Evolutionary conservation across 2,113 vertebrate genomes (phyloP), one percentile per base, ranked within the genome.

Genomic region (Willisornis vidua): DNA sequence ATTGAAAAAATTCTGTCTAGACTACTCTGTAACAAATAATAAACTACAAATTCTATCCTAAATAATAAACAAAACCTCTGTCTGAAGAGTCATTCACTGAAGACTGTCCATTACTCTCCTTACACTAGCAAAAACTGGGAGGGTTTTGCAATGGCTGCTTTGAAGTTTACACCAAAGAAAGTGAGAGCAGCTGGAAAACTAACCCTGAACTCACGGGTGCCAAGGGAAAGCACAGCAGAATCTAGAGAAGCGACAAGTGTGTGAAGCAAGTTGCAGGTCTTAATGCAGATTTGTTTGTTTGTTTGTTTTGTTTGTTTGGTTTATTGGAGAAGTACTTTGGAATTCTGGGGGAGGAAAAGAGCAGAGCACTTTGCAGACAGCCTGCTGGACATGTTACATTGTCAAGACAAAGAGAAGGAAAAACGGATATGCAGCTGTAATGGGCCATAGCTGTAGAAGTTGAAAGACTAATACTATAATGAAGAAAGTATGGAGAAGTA

Each of bases 121-220:
- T 29, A 66, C 10, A 70, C 7, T 33, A 48, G 23, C 0, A 0
- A 23, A 49, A 43, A 12, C 7, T 41, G 63, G 25, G 43, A 77
- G 14, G 12, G 18, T 33, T 91, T 94, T 79, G 29, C 39, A 57
- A 2, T 26, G 43, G 28, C 31, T 85, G 8, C 10, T 37, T 75
- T 37, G 48, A 48, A 24, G 55, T 58, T 91, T 54, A 39, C 67
- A 33, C 6, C 39, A 51, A 39, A 70, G 29, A 59, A 78, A 37
- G 33, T 48, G 65, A 81, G 67, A 83, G 25, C 58, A 88, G 28
- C 43, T 3, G 8, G 68, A 87, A 89, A 86, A 52, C 19, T 33
- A 61, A 45, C 6, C 15, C 24, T 61, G n/a, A 51, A 72, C 28
- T 58, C n/a, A 7, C 7, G 62, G 18, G 17, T 46, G 28, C 49